phyloP scores from a whole-genome alignment of 2,797 vertebrate genomes.

The Hafferia zeledoni region DNA sequence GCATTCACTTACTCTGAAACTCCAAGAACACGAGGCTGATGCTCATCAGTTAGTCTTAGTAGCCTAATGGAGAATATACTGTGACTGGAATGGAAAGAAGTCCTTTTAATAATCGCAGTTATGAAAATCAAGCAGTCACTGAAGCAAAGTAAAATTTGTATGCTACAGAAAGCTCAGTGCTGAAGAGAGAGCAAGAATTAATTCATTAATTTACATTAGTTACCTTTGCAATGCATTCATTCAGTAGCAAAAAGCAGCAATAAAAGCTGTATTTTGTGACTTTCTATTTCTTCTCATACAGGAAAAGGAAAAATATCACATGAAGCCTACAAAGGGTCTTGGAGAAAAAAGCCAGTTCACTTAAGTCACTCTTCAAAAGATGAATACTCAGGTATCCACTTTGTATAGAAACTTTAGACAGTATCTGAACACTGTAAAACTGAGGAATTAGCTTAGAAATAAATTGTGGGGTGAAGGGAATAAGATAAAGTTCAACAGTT shows the following conservation, averaged over 20 bases:
- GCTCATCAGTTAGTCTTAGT: constrained; percentile 75
- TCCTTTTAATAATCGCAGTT: not conserved
- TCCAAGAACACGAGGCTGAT: constrained; percentile 68
- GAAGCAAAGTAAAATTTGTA: not conserved
- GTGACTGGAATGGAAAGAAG: constrained; percentile 80
- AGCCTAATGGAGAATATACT: constrained; percentile 91
- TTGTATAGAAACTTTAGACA: not conserved
- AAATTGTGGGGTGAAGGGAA: accelerated
- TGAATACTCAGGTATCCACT: not conserved
- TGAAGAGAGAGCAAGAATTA: not conserved
- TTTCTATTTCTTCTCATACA: not conserved
- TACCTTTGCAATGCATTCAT: not conserved
- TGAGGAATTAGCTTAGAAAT: not conserved
- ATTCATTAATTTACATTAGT: not conserved
- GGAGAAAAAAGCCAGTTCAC: not conserved
- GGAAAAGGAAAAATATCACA: not conserved
- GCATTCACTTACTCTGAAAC: constrained; percentile 85
- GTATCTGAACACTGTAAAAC: not conserved
- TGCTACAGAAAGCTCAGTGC: not conserved
- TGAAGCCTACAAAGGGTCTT: not conserved
- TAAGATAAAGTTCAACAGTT: not conserved
- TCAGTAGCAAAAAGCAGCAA: not conserved
- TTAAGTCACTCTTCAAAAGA: not conserved
- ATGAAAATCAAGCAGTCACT: not conserved
- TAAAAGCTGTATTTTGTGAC: not conserved